Evolutionary conservation across 1,140 invertebrate species (phyloP).

Genomic region (Papilio aristodemus): DNA sequence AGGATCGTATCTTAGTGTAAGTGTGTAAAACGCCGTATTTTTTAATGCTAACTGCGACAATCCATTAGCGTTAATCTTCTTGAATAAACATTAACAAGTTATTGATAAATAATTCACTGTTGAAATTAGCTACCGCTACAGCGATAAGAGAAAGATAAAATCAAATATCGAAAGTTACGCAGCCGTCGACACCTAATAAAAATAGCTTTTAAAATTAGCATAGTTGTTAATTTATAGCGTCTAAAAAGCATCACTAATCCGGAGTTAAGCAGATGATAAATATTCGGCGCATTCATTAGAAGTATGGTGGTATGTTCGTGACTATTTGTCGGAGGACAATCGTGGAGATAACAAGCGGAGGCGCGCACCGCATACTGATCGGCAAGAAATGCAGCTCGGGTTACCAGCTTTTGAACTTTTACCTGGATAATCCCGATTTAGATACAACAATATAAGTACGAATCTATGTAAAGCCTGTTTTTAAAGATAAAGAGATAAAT

Average conservation of each 20-base stretch:
- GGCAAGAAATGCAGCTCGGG: conserved; percentile 25
- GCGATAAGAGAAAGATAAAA: conserved; percentile 5
- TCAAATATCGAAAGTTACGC: conserved; percentile 25
- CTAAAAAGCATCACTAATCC: conserved; percentile 26
- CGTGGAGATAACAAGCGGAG: conserved; percentile 35
- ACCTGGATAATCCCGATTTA: neutral
- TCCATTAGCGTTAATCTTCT: conserved; percentile 10
- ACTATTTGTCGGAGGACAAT: conserved; percentile 38
- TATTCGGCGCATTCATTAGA: conserved; percentile 33
- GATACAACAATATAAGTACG: neutral
- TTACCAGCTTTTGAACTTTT: neutral
- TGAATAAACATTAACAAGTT: conserved; percentile 8
- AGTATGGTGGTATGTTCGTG: conserved; percentile 25
- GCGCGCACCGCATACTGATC: conserved; percentile 39
- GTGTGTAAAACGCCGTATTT: neutral
- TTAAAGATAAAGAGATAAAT: too few species aligned
- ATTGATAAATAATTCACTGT: conserved; percentile 14
- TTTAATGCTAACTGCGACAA: neutral
- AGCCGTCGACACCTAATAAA: conserved; percentile 17
- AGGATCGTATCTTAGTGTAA: too few species aligned
- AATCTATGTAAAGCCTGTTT: too few species aligned
- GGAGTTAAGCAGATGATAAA: conserved; percentile 30
- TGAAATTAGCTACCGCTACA: conserved; percentile 16
- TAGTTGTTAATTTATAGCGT: conserved; percentile 11
- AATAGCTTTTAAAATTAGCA: conserved; percentile 18